Evolutionary conservation across 2,888 invertebrate species (phyloP), one percentile per base, ranked within the genome.

Genomic region (Apamea epomidion): DNA sequence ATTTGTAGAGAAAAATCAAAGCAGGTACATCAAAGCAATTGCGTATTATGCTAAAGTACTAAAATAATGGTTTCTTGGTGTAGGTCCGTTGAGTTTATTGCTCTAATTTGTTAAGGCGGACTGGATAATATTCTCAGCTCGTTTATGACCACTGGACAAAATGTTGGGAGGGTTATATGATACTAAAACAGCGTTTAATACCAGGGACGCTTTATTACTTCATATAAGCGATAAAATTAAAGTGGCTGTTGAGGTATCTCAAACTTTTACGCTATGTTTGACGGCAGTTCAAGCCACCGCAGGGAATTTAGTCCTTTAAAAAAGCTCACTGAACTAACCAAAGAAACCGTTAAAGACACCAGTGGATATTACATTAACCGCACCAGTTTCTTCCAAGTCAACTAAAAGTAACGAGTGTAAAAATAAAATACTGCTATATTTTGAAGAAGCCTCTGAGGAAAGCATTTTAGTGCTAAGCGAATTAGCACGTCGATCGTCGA

Each of bases 71-170:
- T 37, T 18, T 74, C 32, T 45, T 65, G 14, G 67, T 37, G 16
- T 48, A 73, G 10, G 6, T 64, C 10, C 32, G 16, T 25, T 75
- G 5, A 42, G 58, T 74, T 76, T 79, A 79, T 73, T 58, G 16
- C 54, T 68, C 10, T 62, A 65, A 75, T 64, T 75, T 77, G 68
- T 75, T 74, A 14, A 54, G 48, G n/a, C n/a, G 4, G 25, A 32
- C n/a, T 71, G 74, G 45, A 68, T 74, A 70, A 69, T 64, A 48
- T 67, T 75, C 3, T 69, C 67, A 69, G 73, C 32, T 18, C 14
- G 12, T 73, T 82, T 70, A 74, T 58, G n/a, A 29, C 14, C 58
- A 29, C 45, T 58, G 51, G 67, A 75, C 77, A 73, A 77, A 77
- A 77, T 58, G 12, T 67, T 54, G 14, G 10, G 37, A 42, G n/a